Evolutionary conservation across 2,113 vertebrate genomes (phyloP).

Genomic region (Oenanthe oenanthe): DNA sequence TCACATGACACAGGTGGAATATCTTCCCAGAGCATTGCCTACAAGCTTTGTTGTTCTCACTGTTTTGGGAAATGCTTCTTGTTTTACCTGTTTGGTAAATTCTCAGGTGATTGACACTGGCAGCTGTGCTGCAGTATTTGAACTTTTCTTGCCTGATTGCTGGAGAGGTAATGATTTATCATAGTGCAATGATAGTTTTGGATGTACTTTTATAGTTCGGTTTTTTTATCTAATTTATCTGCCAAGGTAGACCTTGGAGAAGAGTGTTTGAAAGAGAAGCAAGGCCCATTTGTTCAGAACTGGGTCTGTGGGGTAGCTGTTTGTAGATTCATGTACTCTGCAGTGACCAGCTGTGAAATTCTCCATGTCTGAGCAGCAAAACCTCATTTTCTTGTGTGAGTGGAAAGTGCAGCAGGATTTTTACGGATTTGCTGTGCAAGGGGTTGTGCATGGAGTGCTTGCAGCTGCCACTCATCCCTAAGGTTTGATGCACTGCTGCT

Average conservation of each 20-base stretch:
- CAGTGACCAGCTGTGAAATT: background rate
- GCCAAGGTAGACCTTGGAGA: background rate
- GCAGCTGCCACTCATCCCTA: background rate
- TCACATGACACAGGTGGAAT: background rate
- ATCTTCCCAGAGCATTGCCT: background rate
- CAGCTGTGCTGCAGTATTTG: background rate
- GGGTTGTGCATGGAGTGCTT: background rate
- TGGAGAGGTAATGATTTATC: background rate
- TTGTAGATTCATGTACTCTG: background rate
- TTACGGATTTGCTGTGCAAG: background rate
- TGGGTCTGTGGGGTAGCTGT: background rate
- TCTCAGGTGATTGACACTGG: background rate
- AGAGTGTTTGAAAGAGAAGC: background rate
- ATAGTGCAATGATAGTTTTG: background rate
- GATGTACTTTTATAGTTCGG: background rate
- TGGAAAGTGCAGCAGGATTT: background rate
- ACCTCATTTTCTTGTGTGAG: background rate
- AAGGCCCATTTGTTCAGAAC: background rate
- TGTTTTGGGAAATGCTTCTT: background rate
- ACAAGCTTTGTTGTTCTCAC: background rate
- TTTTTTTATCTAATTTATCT: background rate
- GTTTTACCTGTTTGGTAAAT: background rate
- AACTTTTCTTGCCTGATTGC: background rate
- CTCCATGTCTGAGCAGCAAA: background rate
- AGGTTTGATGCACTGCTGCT: background rate